These are phyloP conservation scores for Abscondita cerata DNA, from an alignment of 2,888 invertebrate species.

Conservation along the genomic window DNA sequence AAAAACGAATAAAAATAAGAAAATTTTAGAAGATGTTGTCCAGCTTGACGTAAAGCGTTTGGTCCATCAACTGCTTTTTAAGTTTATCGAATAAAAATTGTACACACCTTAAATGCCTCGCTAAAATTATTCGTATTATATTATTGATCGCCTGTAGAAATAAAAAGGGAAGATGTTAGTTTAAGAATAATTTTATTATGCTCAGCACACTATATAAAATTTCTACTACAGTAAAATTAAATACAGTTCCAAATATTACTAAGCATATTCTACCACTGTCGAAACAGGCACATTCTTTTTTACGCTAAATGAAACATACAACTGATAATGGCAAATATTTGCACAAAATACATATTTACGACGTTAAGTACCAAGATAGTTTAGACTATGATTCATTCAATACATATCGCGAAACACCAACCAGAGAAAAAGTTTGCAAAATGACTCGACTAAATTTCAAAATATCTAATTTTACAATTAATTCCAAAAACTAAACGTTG, in stretches of 20 bases:
- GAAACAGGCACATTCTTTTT: slow-evolving; percentile 4
- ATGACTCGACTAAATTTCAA: background rate
- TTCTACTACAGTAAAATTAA: background rate
- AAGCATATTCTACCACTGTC: slow-evolving; percentile 1
- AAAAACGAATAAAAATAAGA: too few relatives aligned
- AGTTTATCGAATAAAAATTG: too few relatives aligned
- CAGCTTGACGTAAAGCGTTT: too few relatives aligned
- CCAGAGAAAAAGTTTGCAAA: background rate
- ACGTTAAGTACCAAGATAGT: too few relatives aligned
- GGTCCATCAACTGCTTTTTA: too few relatives aligned
- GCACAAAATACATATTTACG: background rate
- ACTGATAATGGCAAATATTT: background rate
- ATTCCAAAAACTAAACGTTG: background rate
- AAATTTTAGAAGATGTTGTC: too few relatives aligned
- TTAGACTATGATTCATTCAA: too few relatives aligned
- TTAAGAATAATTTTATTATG: background rate
- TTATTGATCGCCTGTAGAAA: too few relatives aligned
- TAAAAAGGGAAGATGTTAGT: background rate
- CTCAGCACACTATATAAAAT: slow-evolving; percentile 3
- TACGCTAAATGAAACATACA: background rate
- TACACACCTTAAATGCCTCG: too few relatives aligned
- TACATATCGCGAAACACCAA: too few relatives aligned
- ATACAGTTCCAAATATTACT: background rate
- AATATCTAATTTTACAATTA: background rate
- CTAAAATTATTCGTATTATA: too few relatives aligned